Evolutionary conservation across 2,888 invertebrate species (phyloP), one percentile per base, ranked within the genome.

Genomic region (Gortyna flavago): DNA sequence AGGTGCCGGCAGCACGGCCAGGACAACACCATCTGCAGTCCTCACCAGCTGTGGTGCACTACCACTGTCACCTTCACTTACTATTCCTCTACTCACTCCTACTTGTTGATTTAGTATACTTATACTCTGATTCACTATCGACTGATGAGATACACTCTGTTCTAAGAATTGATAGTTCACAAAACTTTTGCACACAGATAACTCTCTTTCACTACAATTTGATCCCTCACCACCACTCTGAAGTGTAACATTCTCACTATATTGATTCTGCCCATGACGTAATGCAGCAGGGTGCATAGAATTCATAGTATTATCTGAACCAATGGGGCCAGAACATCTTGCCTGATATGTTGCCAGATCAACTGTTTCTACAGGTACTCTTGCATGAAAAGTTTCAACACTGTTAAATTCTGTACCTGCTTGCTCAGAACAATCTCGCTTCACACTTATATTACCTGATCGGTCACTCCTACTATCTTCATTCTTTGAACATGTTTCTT

Each of bases 161-260:
- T 97, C 96, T 93, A 96, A 93, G 90, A 96, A 94, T 91, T 97
- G 97, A 92, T 96, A 97, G 95, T 97, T 97, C 90, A 96, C 94
- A 94, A 93, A 95, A 91, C 94, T 94, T 86, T 96, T 96, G 68
- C 93, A 93, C 81, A 94, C 92, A 65, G 93, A 92, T 82, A 95
- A 90, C 85, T 95, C 95, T 90, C 93, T 93, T 76, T 96, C 95
- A 94, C 92, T 90, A 87, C 92, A 92, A 89, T 92, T 94, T 85
- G 92, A 92, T 90, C 91, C 90, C 82, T 94, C 95, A 91, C 88
- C 91, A 90, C 93, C 92, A 92, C 93, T 93, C 81, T 93, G 93
- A 86, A 95, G 92, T 76, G 92, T 90, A 88, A 93, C 89, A 93
- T 94, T 95, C 87, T 95, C 95, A 92, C 92, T 93, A 81, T 91